Base-by-base conservation (phyloP, 2,113 vertebrate genomes). In the Petroica traversi region DNA sequence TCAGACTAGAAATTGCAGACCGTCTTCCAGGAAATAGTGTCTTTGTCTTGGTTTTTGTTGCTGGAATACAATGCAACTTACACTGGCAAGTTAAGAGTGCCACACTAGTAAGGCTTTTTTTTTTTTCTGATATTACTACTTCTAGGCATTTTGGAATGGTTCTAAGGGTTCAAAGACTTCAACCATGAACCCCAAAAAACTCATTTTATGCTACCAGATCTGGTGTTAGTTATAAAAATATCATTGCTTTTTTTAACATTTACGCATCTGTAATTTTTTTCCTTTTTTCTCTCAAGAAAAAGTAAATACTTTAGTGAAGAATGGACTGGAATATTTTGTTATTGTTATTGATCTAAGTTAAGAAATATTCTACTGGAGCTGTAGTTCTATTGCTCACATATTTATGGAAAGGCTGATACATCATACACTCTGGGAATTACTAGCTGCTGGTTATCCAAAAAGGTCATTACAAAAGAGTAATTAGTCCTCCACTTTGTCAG, bases 361-460 rank as follows among this genome's bases (percentile, higher is more conserved):
- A 94, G 93, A 59, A 96, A 63, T 78, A 81, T 6, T 85, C 26
- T 55, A 12, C 33, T 72, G 45, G 67, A 94, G 26, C 38, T 29
- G 29, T 57, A n/a, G 16, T 46, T 28, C 59, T 82, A 6, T 77
- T 89, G 63, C 36, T 83, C 24, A 34, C 46, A 5, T 68, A 40
- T 78, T 89, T 86, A 52, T 73, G 23, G 54, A 83, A 84, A 74
- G 29, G 19, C 45, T 90, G 61, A 58, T 90, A 22, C 3, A 33
- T 79, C 33, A 14, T 41, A 45, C 12, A 4, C n/a, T 89, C 29
- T 80, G 61, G 40, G 58, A 93, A 57, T 92, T 66, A 83, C 34
- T 82, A 58, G 38, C 73, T 84, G 34, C 45, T 78, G 43, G n/a
- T 96, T 95, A 88, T 83, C 67, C 64, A 72, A n/a, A 83, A 85